Evolutionary conservation across 2,797 vertebrate genomes (phyloP).

Genomic region (Tauraco hartlaubi): DNA sequence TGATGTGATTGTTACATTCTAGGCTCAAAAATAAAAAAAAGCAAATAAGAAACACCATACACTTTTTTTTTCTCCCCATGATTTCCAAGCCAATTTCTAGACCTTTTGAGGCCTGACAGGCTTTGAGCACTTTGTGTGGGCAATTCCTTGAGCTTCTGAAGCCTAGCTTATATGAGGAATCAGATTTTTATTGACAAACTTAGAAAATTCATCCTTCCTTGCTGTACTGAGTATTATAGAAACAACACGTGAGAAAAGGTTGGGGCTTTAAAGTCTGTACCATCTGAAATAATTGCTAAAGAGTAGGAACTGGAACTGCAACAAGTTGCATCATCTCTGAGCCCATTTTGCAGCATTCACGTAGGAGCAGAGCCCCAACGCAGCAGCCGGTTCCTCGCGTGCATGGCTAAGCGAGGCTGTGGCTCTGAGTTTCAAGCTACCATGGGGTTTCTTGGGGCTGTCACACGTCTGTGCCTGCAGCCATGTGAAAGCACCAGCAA

Average conservation of each 20-base stretch:
- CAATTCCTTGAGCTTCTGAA: not conserved
- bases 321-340: not conserved
- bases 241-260: not conserved
- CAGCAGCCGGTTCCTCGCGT: not conserved
- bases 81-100: not conserved
- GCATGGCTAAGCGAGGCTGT: not conserved
- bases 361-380: not conserved
- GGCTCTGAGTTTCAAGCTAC: not conserved
- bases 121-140: not conserved
- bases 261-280: not conserved
- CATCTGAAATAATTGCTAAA: not conserved
- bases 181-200: not conserved
- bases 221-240: not conserved
- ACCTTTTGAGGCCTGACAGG: not conserved
- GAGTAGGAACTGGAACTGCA: not conserved
- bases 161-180: not conserved
- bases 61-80: not conserved
- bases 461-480: fast-evolving
- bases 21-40: not conserved
- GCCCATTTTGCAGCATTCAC: fast-evolving
- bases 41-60: not conserved
- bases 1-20: not conserved
- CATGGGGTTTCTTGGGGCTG: not conserved
- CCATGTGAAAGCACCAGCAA: fast-evolving
- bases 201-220: not conserved